Evolutionary conservation across 2,113 vertebrate genomes (phyloP).

Genomic region (Orcinus orca): DNA sequence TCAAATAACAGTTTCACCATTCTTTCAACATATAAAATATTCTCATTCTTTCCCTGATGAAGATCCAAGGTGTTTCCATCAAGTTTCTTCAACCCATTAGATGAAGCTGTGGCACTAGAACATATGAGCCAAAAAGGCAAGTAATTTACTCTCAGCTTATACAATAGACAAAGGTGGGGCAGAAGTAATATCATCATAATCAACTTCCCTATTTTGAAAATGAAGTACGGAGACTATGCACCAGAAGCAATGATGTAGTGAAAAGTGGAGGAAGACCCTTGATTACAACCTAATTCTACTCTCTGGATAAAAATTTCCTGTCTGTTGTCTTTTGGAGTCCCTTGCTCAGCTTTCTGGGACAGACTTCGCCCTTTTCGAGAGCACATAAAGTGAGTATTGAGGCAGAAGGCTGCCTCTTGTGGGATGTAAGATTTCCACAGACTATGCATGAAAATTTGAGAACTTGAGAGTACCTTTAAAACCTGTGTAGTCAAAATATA

Average conservation of each 20-base stretch:
- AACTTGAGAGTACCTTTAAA: neutral
- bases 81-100: neutral
- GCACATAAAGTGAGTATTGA: neutral
- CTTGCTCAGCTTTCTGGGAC: neutral
- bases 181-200: neutral
- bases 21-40: neutral
- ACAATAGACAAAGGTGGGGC: too few relatives aligned
- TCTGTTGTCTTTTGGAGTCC: neutral
- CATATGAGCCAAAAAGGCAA: neutral
- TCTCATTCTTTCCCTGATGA: neutral
- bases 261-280: neutral
- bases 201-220: neutral
- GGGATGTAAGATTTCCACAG: neutral
- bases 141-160: neutral
- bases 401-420: neutral
- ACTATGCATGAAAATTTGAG: neutral
- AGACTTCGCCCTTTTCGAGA: neutral
- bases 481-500: neutral
- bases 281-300: neutral
- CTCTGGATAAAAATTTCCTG: neutral
- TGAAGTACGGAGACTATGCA: neutral
- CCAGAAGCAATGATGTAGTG: neutral
- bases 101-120: neutral
- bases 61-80: neutral
- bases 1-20: neutral